Evolutionary conservation across 2,113 vertebrate genomes (phyloP).

Genomic region (Hymenochirus boettgeri): DNA sequence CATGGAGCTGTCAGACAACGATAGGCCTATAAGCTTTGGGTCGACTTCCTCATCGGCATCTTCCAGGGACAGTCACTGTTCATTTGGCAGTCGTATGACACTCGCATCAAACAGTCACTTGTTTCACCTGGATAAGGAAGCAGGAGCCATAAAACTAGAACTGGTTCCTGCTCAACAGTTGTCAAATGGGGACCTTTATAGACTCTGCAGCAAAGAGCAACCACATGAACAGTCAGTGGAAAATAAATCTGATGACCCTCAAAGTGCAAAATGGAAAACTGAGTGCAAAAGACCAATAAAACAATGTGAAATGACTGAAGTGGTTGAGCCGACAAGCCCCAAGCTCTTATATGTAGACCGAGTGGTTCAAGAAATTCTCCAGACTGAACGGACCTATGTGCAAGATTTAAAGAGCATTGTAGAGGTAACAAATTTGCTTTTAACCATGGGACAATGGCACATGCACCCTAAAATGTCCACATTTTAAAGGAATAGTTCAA

Average conservation of each 20-base stretch:
- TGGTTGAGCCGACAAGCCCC: slow-evolving; percentile 63
- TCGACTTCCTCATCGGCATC: slow-evolving; percentile 95
- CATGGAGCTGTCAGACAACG: slow-evolving; percentile 88
- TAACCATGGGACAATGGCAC: neutral
- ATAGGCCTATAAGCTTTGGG: slow-evolving; percentile 91
- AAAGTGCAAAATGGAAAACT: slow-evolving; percentile 44
- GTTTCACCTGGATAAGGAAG: slow-evolving; percentile 76
- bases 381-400: slow-evolving; percentile 92
- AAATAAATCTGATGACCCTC: slow-evolving; percentile 42
- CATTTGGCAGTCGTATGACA: slow-evolving; percentile 84
- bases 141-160: slow-evolving; percentile 85
- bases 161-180: slow-evolving; percentile 77
- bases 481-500: no score
- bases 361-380: slow-evolving; percentile 94
- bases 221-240: slow-evolving; percentile 45
- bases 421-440: slow-evolving; percentile 69
- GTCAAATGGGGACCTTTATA: slow-evolving; percentile 62
- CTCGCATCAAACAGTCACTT: slow-evolving; percentile 76
- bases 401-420: slow-evolving; percentile 92
- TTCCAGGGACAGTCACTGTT: slow-evolving; percentile 92
- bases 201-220: slow-evolving; percentile 43
- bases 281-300: slow-evolving; percentile 58
- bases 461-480: no score
- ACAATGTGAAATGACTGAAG: slow-evolving; percentile 49
- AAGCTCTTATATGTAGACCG: slow-evolving; percentile 89